A percentile compares a stretch with the other conserved stretches of the same genome.
phyloP scores from a whole-genome alignment of 2,113 vertebrate genomes.

The Tylochromis polylepis region DNA sequence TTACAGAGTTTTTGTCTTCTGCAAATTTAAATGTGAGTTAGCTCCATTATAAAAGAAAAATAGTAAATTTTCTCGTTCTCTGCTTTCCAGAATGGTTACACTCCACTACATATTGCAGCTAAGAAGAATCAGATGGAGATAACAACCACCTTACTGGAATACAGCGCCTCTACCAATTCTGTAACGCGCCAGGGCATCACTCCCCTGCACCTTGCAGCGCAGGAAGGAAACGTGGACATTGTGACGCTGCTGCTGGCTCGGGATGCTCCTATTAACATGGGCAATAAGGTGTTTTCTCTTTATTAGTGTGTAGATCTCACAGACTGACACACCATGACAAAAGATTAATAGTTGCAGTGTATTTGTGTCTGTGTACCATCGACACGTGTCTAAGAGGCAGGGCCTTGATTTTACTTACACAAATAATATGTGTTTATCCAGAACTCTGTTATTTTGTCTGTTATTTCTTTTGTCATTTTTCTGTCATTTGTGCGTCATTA shows the following conservation, averaged over 20 bases:
- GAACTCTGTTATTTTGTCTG: background rate
- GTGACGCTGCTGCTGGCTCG: slow-evolving; percentile 90
- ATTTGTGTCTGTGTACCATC: background rate
- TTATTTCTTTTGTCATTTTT: background rate
- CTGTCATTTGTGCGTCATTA: background rate
- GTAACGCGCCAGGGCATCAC: slow-evolving; percentile 93
- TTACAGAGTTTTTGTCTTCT: background rate
- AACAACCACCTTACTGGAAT: slow-evolving; percentile 92
- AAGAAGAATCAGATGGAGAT: slow-evolving; percentile 99
- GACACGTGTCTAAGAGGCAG: background rate
- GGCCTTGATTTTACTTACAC: background rate
- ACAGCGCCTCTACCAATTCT: slow-evolving; percentile 87
- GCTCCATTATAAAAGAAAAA: background rate
- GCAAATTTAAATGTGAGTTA: background rate
- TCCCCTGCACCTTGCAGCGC: slow-evolving; percentile 89
- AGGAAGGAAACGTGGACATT: slow-evolving; percentile 95
- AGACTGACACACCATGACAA: background rate
- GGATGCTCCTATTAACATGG: slow-evolving; percentile 84
- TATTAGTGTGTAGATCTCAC: background rate
- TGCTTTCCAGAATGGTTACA: slow-evolving; percentile 90
- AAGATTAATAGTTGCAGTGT: background rate
- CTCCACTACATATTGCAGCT: slow-evolving; percentile 92
- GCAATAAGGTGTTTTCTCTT: slow-evolving; percentile 83
- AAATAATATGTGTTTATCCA: background rate
- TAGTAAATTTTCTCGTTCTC: background rate